Conservation (phyloP, 2,888 invertebrate species). For the Synergus itoensis region DNA sequence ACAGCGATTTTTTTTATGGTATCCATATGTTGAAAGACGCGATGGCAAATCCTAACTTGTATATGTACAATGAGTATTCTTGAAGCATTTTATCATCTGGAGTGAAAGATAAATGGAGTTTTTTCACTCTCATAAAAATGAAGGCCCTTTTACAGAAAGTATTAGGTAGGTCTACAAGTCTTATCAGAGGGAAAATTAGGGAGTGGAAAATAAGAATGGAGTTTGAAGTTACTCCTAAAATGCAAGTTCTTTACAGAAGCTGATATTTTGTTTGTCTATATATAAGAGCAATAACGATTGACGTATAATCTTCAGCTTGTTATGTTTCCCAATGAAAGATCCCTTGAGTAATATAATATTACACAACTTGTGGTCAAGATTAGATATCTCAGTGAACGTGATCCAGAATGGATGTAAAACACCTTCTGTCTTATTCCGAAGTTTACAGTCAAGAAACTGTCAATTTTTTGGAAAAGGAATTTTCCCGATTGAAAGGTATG, state of each 20-base stretch:
- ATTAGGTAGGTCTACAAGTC: not conserved
- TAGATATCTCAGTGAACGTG: slow-evolving; percentile 51
- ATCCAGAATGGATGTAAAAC: slow-evolving; percentile 58
- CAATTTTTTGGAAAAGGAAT: slow-evolving; percentile 65
- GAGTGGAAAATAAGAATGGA: not conserved
- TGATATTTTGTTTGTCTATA: not conserved
- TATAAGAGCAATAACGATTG: not conserved
- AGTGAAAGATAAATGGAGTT: not conserved
- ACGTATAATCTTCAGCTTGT: not conserved
- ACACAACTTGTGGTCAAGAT: slow-evolving; percentile 52
- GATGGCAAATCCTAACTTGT: not conserved
- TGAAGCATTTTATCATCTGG: no score
- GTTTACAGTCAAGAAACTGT: slow-evolving; percentile 68
- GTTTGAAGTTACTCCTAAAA: not conserved
- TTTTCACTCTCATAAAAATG: not conserved
- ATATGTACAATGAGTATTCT: not conserved
- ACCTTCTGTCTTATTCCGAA: slow-evolving; percentile 58
- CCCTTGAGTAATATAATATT: slow-evolving; percentile 50
- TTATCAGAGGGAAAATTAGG: not conserved
- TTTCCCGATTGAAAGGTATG: slow-evolving; percentile 71
- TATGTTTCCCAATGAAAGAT: slow-evolving; percentile 41
- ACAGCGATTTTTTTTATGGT: not conserved
- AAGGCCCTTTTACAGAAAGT: not conserved
- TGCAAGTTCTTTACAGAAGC: not conserved
- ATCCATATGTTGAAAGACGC: no score